Evolutionary conservation across 2,113 vertebrate species (phyloP).

Genomic region (Aegithalos caudatus): DNA sequence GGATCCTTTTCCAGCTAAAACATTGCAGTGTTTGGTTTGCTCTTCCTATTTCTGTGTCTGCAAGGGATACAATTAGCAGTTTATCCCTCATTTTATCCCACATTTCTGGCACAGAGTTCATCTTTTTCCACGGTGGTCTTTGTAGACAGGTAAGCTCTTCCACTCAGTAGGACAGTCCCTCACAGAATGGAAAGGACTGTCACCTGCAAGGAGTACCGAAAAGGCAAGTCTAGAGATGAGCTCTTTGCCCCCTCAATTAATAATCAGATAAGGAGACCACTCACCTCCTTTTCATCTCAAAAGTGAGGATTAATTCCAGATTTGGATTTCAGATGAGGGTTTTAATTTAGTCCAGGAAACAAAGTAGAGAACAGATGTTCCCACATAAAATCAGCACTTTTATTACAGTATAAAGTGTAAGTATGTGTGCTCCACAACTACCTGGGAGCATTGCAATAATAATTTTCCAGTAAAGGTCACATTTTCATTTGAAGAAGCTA

Average conservation of each 20-base stretch:
- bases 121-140: not conserved
- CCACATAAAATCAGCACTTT: not conserved
- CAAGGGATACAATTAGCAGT: not conserved
- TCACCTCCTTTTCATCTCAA: not conserved
- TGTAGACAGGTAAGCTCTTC: not conserved
- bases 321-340: not conserved
- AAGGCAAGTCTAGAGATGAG: not conserved
- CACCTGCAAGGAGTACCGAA: not conserved
- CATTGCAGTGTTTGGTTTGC: not conserved
- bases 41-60: not conserved
- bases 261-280: not conserved
- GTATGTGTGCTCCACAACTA: not conserved
- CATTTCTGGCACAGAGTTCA: not conserved
- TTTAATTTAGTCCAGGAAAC: not conserved
- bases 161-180: not conserved
- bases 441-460: not conserved
- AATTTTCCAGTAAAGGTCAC: not conserved
- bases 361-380: slow-evolving; percentile 10
- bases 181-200: not conserved
- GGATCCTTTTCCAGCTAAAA: not conserved
- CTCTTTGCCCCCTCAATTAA: not conserved
- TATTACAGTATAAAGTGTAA: not conserved
- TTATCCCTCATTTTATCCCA: not conserved
- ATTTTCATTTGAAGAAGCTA: not conserved
- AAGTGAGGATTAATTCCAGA: not conserved